These are phyloP conservation scores for Hippopotamyrus pictus DNA, from an alignment of 2,797 vertebrate genomes.

Conservation along the genomic window DNA sequence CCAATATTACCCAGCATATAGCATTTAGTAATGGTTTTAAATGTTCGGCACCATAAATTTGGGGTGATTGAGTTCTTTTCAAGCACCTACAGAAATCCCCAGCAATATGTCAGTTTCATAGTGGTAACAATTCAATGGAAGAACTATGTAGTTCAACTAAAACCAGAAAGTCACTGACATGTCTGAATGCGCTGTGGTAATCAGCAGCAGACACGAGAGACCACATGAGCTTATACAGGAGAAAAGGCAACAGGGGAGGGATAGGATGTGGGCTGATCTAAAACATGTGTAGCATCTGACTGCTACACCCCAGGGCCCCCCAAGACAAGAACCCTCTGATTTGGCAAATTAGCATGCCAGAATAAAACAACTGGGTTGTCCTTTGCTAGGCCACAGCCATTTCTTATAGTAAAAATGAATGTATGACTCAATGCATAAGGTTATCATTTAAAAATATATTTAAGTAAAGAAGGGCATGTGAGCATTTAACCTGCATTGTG, in stretches of 20 bases:
- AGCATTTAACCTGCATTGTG: not conserved
- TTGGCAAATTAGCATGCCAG: not conserved
- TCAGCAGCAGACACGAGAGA: not conserved
- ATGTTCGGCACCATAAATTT: not conserved
- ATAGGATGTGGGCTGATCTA: not conserved
- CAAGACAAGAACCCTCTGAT: slow-evolving; percentile 7
- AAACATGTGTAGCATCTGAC: slow-evolving; percentile 44
- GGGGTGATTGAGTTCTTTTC: not conserved
- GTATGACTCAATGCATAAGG: not conserved
- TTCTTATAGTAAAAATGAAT: not conserved
- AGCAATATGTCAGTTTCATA: not conserved
- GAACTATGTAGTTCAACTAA: slow-evolving; percentile 11
- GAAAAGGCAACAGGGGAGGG: not conserved
- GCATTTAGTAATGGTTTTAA: not conserved
- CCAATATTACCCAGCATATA: not conserved
- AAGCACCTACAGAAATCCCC: not conserved
- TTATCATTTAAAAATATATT: not conserved
- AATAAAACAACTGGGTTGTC: not conserved
- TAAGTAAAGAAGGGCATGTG: not conserved
- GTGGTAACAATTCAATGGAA: not conserved
- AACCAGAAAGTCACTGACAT: not conserved
- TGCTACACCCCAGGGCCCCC: slow-evolving; percentile 15
- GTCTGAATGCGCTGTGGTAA: not conserved
- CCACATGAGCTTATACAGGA: slow-evolving; percentile 46
- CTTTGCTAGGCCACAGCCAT: not conserved